Percentiles rank a stretch among this genome's conserved stretches.
Evolutionary conservation across 2,797 vertebrate species (phyloP).

Genomic region (Mallotus villosus): DNA sequence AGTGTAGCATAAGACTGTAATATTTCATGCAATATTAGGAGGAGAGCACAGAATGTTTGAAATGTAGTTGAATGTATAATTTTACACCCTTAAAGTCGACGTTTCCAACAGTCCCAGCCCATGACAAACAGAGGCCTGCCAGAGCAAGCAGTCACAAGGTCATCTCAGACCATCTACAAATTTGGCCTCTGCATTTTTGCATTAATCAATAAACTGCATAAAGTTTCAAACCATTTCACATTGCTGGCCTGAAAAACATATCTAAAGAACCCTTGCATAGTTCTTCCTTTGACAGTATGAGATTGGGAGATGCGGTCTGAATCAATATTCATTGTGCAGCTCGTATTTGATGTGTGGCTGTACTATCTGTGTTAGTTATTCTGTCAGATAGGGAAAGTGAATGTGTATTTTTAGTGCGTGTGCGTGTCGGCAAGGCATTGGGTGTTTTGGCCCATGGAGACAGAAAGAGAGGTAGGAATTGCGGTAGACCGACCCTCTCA

Average conservation of each 20-base stretch:
- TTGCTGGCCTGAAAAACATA: constrained; percentile 4
- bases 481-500: constrained; percentile 44
- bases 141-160: constrained; percentile 52
- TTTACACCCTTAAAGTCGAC: constrained; percentile 10
- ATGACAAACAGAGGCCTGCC: constrained; percentile 34
- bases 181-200: constrained; percentile 25
- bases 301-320: neutral
- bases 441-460: constrained; percentile 10
- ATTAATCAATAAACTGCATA: constrained; percentile 40
- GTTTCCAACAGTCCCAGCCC: constrained; percentile 23
- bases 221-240: constrained; percentile 24
- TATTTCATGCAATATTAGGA: neutral
- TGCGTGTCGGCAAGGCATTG: no score
- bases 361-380: neutral
- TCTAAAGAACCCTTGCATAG: neutral
- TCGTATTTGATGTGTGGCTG: neutral
- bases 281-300: neutral
- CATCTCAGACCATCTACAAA: constrained; percentile 33
- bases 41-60: neutral
- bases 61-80: neutral
- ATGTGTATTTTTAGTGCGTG: no score
- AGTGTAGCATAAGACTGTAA: neutral
- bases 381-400: neutral
- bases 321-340: neutral
- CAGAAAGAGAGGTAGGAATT: constrained; percentile 23